Conservation (phyloP, 2,888 invertebrate genomes). For the Miltochrista miniata region DNA sequence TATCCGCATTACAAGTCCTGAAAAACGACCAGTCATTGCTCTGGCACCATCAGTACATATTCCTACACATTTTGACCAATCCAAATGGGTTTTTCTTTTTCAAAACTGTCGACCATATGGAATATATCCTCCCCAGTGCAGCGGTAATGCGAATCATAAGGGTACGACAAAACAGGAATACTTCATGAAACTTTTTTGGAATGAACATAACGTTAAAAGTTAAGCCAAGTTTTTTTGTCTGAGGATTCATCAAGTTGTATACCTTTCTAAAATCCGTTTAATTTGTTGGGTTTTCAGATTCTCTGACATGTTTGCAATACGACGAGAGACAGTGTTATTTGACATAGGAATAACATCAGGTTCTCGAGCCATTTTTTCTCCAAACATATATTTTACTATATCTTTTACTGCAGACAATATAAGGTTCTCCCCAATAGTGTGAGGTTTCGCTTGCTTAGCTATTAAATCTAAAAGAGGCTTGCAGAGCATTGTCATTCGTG, state of each 20-base stretch:
- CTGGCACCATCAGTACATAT: slow-evolving; percentile 1
- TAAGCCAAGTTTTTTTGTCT: slow-evolving; percentile 9
- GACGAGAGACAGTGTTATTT: slow-evolving; percentile 16
- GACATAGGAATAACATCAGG: slow-evolving; percentile 14
- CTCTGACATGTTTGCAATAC: slow-evolving; percentile 14
- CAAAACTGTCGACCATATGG: slow-evolving; percentile 3
- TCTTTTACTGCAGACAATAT: slow-evolving; percentile 17
- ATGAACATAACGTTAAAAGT: slow-evolving; percentile 10
- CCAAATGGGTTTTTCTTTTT: slow-evolving; percentile 11
- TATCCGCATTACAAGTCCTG: slow-evolving; percentile 6
- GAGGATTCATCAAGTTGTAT: slow-evolving; percentile 13
- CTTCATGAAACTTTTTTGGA: slow-evolving; percentile 8
- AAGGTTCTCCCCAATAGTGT: slow-evolving; percentile 10
- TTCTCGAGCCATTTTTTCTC: slow-evolving; percentile 14
- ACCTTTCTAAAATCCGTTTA: slow-evolving; percentile 2
- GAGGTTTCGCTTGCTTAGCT: slow-evolving; percentile 12
- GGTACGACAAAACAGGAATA: slow-evolving; percentile 4
- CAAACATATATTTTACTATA: slow-evolving; percentile 17
- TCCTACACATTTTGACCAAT: slow-evolving; percentile 10
- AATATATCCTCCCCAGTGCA: slow-evolving; percentile 1
- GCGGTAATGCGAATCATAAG: slow-evolving; percentile 4
- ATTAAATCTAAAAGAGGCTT: slow-evolving; percentile 12
- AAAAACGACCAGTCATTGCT: neutral
- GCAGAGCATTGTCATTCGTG: slow-evolving; percentile 4
- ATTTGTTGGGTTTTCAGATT: slow-evolving; percentile 17